A percentile compares a stretch with the other conserved stretches of the same genome.
Evolutionary conservation across 2,888 invertebrate genomes (phyloP).

Genomic region (Aproaerema taeniolella): DNA sequence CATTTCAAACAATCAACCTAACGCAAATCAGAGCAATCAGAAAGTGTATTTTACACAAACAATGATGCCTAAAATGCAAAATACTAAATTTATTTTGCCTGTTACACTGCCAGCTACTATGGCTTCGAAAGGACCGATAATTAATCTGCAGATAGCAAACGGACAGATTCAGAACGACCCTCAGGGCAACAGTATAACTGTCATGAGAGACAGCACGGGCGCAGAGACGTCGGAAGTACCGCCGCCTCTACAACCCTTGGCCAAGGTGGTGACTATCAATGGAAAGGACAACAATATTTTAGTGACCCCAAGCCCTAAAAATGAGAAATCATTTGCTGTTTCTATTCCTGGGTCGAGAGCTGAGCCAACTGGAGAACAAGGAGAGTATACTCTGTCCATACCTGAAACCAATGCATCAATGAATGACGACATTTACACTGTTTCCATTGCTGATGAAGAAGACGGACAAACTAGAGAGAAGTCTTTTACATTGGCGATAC

Average conservation of each 20-base stretch:
- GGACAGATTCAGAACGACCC: conserved; percentile 79
- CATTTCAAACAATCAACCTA: conserved; percentile 63
- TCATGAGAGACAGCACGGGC: conserved; percentile 67
- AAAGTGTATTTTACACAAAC: conserved; percentile 76
- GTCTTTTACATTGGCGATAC: conserved; percentile 64
- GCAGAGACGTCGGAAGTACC: conserved; percentile 54
- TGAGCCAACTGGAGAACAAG: conserved; percentile 68
- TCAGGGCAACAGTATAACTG: conserved; percentile 77
- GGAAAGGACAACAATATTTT: conserved; percentile 40
- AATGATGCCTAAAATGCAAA: conserved; percentile 77
- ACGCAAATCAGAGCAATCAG: conserved; percentile 61
- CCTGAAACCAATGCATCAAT: conserved; percentile 71
- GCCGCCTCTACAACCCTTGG: conserved; percentile 59
- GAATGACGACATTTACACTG: conserved; percentile 74
- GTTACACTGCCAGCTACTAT: conserved; percentile 72
- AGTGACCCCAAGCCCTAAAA: conserved; percentile 44
- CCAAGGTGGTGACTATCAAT: conserved; percentile 45
- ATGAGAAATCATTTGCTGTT: conserved; percentile 56
- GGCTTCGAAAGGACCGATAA: conserved; percentile 77
- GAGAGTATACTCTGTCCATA: conserved; percentile 69
- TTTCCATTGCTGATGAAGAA: conserved; percentile 70
- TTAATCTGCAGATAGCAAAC: conserved; percentile 83
- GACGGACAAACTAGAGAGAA: conserved; percentile 55
- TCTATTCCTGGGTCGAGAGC: conserved; percentile 68
- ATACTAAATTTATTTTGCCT: conserved; percentile 74